Evolutionary conservation across 2,888 invertebrate genomes (phyloP), one percentile per base, ranked within the genome.

Genomic region (Candidula unifasciata): DNA sequence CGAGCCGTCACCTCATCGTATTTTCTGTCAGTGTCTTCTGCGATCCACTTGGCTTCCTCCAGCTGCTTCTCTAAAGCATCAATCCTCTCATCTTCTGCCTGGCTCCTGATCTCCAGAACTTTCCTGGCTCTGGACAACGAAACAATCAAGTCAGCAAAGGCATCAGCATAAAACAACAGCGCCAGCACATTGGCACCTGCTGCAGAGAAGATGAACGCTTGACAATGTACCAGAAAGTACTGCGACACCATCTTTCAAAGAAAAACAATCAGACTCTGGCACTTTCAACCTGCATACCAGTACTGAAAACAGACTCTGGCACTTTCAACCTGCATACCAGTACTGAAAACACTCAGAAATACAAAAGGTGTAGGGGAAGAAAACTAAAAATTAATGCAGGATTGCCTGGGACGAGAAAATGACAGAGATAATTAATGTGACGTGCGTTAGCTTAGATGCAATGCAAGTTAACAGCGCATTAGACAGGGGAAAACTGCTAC

Each of bases 31-130:
- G 99, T 99, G 95, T 99, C 99, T 95, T 99, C 99, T 95, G 99
- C 99, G 94, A 99, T 96, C 96, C 98, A 98, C 94, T 99, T 97
- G 95, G 99, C 99, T 95, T 99, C 99, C 96, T 99, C 99, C 95
- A 99, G 96, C 95, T 99, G 99, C 95, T 97, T 97, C 95, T 99
- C 99, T 94, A 99, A 96, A 94, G 97, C 97, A 95, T 98, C 98
- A 97, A 99, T 98, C 94, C 99, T 98, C 96, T 99, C 99, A 95
- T 99, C 99, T 96, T 99, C 99, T 94, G 98, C 97, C 96, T 98
- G 96, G 94, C 98, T 97, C 95, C 99, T 97, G 96, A 99, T 99
- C 96, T 99, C 99, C 96, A 99, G 97, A 95, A 99, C 96, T 96
- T 99, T 99, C 95, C 99, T 98, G 95, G 97, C 97, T 95, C 98